phyloP scores from a whole-genome alignment of 2,888 invertebrate species.

The Ormyrus rosae region DNA sequence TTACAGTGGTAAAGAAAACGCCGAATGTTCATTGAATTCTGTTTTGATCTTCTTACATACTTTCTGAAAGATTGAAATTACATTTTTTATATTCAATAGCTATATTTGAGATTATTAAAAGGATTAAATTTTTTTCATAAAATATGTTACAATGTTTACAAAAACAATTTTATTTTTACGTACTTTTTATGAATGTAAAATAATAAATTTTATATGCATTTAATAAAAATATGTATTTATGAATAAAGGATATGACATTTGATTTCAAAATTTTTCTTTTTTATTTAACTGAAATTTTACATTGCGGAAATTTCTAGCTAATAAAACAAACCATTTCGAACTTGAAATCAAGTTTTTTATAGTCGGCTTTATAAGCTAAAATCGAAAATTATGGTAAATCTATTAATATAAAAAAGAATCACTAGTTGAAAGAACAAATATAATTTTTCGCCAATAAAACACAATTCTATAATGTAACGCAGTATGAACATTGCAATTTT shows the following conservation, averaged over 20 bases:
- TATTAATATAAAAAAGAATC: slow-evolving; percentile 6
- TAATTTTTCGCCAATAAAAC: slow-evolving; percentile 30
- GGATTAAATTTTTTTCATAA: neutral
- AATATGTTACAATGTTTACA: neutral
- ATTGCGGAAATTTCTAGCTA: slow-evolving; percentile 12
- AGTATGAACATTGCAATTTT: slow-evolving; percentile 41
- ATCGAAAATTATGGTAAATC: neutral
- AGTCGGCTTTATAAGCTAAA: slow-evolving; percentile 17
- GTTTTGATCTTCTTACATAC: slow-evolving; percentile 32
- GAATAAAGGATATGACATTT: neutral
- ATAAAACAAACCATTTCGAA: slow-evolving; percentile 37
- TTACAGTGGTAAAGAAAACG: too few relatives aligned
- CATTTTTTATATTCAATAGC: neutral
- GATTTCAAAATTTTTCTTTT: neutral
- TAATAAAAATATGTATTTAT: slow-evolving; percentile 7
- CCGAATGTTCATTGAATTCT: neutral
- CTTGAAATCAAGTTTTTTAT: slow-evolving; percentile 21
- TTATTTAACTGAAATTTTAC: slow-evolving; percentile 19
- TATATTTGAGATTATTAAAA: neutral
- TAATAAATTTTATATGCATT: neutral
- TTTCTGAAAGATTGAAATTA: slow-evolving; percentile 33
- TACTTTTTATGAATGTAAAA: neutral
- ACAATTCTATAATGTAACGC: slow-evolving; percentile 30
- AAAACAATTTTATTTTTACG: neutral
- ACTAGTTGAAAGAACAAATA: slow-evolving; percentile 10